These are phyloP conservation scores for Gerris lacustris DNA, from an alignment of 2,888 invertebrate genomes.

Conservation along the genomic window DNA sequence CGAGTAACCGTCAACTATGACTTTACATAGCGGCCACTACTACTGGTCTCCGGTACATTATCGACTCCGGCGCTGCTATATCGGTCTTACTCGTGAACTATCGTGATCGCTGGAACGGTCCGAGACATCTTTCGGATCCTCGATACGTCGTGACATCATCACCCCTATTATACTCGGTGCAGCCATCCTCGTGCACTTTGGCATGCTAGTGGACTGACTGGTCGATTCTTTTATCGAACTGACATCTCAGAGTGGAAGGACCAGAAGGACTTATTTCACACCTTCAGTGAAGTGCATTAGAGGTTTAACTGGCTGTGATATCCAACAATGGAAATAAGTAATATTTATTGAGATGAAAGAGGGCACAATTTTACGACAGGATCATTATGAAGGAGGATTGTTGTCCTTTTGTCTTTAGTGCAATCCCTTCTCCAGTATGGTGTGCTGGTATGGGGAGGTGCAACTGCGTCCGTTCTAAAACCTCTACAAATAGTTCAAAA, in stretches of 20 bases:
- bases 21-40: slow-evolving; percentile 10
- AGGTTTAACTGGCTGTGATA: no score
- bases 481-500: no score
- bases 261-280: background rate
- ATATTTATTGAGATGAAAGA: no score
- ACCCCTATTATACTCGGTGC: background rate
- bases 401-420: no score
- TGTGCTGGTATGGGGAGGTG: no score
- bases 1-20: slow-evolving; percentile 14
- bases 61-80: slow-evolving; percentile 15
- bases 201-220: background rate
- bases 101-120: background rate
- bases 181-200: background rate
- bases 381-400: no score
- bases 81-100: slow-evolving; percentile 1
- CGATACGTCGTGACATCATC: slow-evolving; percentile 16
- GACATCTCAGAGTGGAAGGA: background rate
- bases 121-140: slow-evolving; percentile 10
- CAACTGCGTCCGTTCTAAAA: no score
- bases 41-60: slow-evolving; percentile 1
- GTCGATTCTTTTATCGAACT: background rate
- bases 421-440: no score
- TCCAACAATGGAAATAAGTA: no score
- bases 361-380: no score
- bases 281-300: no score